Conservation (phyloP, 2,797 vertebrate genomes). For the Callimico goeldii region DNA sequence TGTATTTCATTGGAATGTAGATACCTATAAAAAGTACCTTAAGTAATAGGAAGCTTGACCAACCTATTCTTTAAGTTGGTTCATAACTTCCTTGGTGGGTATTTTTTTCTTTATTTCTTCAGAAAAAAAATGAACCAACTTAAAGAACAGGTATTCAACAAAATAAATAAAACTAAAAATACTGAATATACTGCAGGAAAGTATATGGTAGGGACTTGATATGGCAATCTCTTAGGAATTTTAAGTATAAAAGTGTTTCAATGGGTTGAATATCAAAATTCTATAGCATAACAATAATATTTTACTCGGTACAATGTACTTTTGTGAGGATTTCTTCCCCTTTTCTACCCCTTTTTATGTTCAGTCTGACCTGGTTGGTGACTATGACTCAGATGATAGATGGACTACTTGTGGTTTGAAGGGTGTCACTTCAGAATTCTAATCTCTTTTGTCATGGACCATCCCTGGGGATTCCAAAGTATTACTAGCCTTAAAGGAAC, state of each 20-base stretch:
- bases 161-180: not conserved
- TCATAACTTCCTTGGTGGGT: not conserved
- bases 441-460: constrained; percentile 76
- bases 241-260: constrained; percentile 28
- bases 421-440: constrained; percentile 74
- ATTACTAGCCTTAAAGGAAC: constrained; percentile 63
- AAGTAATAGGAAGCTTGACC: not conserved
- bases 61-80: not conserved
- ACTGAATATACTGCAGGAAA: not conserved
- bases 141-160: not conserved
- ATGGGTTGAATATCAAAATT: constrained; percentile 39
- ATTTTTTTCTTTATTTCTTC: not conserved
- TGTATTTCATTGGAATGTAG: not conserved
- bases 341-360: constrained; percentile 25
- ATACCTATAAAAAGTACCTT: not conserved
- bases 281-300: constrained; percentile 24
- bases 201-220: not conserved
- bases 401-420: constrained; percentile 76
- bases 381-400: constrained; percentile 80
- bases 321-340: constrained; percentile 61
- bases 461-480: constrained; percentile 83
- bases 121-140: not conserved
- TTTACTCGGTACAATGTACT: constrained; percentile 55
- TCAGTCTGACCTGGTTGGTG: constrained; percentile 51
- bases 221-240: not conserved